A percentile compares a stretch with the other conserved stretches of the same genome.
Evolutionary conservation across 2,888 invertebrate species (phyloP).

Genomic region (Hecatera dysodea): DNA sequence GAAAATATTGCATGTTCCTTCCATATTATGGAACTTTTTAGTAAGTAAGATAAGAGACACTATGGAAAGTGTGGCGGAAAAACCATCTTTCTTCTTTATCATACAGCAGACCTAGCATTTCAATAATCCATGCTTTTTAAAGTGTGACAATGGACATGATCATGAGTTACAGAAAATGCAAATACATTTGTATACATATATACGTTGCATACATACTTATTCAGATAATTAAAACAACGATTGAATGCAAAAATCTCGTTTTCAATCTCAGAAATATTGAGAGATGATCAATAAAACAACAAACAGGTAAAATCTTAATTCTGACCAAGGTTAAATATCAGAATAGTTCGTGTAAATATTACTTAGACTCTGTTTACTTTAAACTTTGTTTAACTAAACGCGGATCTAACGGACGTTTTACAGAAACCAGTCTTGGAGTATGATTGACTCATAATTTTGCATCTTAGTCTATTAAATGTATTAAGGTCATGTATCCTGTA

Average conservation of each 20-base stretch:
- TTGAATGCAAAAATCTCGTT: not conserved
- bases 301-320: slow-evolving; percentile 17
- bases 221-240: not conserved
- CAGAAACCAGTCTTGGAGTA: slow-evolving; percentile 26
- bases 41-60: too few relatives aligned
- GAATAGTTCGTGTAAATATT: slow-evolving; percentile 43
- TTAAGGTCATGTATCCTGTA: slow-evolving; percentile 10
- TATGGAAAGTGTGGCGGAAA: too few relatives aligned
- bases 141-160: not conserved
- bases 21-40: too few relatives aligned
- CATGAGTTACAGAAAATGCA: not conserved
- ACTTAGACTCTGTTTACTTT: slow-evolving; percentile 36
- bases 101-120: not conserved
- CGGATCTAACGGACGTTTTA: slow-evolving; percentile 13
- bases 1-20: too few relatives aligned
- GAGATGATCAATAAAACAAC: slow-evolving; percentile 4
- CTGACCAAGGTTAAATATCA: slow-evolving; percentile 31
- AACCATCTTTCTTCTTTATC: too few relatives aligned
- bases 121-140: not conserved
- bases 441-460: slow-evolving; percentile 10
- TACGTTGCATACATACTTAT: slow-evolving; percentile 17
- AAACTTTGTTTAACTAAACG: slow-evolving; percentile 22
- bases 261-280: not conserved
- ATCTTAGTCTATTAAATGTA: not conserved
- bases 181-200: not conserved